Conservation (phyloP, 2,888 invertebrate genomes). For the Physocephala rufipes region DNA sequence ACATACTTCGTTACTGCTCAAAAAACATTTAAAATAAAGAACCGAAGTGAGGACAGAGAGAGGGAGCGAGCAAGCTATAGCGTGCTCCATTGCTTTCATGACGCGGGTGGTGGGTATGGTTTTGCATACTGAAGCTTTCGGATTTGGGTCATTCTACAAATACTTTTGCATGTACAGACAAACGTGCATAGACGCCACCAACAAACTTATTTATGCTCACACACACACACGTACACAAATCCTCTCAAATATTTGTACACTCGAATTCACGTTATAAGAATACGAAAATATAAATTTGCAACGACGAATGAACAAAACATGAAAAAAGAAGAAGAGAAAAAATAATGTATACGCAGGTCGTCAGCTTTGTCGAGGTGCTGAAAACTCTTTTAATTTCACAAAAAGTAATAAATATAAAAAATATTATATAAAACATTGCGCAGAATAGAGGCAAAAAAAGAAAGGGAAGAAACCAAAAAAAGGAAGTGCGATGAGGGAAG, state of each 20-base stretch:
- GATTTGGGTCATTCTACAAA: conserved; percentile 13
- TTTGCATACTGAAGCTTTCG: conserved; percentile 12
- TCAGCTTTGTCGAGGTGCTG: neutral
- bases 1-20: conserved; percentile 8
- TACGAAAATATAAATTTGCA: too few species aligned
- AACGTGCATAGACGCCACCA: too few species aligned
- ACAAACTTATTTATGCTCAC: neutral
- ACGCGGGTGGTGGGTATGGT: neutral
- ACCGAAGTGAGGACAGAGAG: neutral
- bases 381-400: conserved; percentile 27
- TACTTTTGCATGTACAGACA: neutral
- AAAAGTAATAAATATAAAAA: conserved; percentile 7
- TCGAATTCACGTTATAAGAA: neutral
- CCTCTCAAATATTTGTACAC: too few species aligned
- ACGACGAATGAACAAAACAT: too few species aligned
- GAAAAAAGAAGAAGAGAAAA: too few species aligned
- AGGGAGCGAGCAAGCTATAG: neutral
- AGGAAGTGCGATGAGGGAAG: neutral
- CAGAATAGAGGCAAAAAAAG: neutral
- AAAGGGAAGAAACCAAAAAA: neutral
- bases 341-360: conserved; percentile 1
- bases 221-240: too few species aligned
- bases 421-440: neutral
- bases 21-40: neutral
- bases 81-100: neutral